phyloP scores from a whole-genome alignment of 2,797 vertebrate species.

The Bradypodion pumilum region DNA sequence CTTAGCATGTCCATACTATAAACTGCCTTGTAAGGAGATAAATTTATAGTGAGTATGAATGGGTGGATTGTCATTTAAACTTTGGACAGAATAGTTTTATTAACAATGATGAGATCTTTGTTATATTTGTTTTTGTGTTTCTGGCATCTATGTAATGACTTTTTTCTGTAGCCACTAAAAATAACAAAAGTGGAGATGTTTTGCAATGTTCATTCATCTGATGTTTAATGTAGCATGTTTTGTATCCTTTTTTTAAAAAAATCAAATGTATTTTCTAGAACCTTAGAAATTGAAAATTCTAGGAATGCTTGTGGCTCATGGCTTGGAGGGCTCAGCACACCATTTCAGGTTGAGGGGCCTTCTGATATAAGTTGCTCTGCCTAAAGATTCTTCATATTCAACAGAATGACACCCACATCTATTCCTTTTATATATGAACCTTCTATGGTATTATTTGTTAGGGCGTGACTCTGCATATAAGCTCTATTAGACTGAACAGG shows the following conservation, averaged over 20 bases:
- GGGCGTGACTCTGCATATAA: not conserved
- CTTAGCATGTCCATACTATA: constrained; percentile 52
- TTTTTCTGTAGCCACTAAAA: not conserved
- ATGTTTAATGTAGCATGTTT: not conserved
- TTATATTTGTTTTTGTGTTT: constrained; percentile 42
- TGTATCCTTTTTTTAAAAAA: not conserved
- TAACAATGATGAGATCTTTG: not conserved
- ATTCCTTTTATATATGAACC: not conserved
- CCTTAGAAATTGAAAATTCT: not conserved
- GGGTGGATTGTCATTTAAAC: constrained; percentile 49
- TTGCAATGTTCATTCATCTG: not conserved
- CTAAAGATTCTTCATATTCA: not conserved
- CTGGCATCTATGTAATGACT: constrained; percentile 20
- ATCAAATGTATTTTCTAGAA: not conserved
- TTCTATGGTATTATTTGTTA: not conserved
- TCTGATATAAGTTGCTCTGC: not conserved
- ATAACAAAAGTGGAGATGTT: not conserved
- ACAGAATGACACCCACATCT: not conserved
- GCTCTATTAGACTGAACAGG: not conserved
- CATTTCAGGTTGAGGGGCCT: too few species aligned
- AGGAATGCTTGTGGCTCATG: too few species aligned
- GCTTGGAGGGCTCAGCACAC: too few species aligned
- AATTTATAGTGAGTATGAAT: not conserved
- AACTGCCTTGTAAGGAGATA: not conserved
- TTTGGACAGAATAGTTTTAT: constrained; percentile 43